Evolutionary conservation across 2,888 invertebrate genomes (phyloP).

Genomic region (Teinopalpus imperialis): DNA sequence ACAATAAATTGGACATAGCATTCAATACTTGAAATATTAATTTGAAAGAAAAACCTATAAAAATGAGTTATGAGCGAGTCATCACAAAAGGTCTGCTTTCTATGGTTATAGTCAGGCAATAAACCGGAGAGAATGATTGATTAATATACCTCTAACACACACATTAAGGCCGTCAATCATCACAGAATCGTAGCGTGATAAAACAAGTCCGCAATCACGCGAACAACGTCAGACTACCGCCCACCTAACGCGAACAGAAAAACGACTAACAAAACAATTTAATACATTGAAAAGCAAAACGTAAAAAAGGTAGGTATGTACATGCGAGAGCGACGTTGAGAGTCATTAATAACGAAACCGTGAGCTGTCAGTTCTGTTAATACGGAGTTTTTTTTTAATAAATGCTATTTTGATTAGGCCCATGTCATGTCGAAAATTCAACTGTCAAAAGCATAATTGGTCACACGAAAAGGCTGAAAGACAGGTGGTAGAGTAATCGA

Average conservation of each 20-base stretch:
- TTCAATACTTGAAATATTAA: conserved; percentile 18
- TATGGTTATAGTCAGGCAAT: conserved; percentile 48
- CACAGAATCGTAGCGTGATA: conserved; percentile 53
- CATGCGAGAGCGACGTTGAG: conserved; percentile 49
- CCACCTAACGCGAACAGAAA: conserved; percentile 53
- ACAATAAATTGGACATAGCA: conserved; percentile 31
- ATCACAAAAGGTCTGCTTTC: conserved; percentile 52
- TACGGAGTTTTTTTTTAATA: conserved; percentile 76
- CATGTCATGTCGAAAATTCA: conserved; percentile 81
- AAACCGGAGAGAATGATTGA: conserved; percentile 65
- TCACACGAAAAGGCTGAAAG: conserved; percentile 63
- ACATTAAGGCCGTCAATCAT: conserved; percentile 73
- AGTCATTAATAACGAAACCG: conserved; percentile 77
- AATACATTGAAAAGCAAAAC: conserved; percentile 64
- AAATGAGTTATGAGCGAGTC: conserved; percentile 53
- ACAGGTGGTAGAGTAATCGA: conserved; percentile 55
- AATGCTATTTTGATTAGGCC: conserved; percentile 84
- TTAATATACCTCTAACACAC: conserved; percentile 64
- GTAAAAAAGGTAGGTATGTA: conserved; percentile 44
- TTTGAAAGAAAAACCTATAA: conserved; percentile 35
- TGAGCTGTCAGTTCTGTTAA: conserved; percentile 78
- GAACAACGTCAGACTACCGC: conserved; percentile 45
- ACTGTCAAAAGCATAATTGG: conserved; percentile 83
- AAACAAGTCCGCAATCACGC: conserved; percentile 63
- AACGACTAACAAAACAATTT: conserved; percentile 65